Conservation (phyloP, 2,888 invertebrate species). For the Nomada lathburiana region DNA sequence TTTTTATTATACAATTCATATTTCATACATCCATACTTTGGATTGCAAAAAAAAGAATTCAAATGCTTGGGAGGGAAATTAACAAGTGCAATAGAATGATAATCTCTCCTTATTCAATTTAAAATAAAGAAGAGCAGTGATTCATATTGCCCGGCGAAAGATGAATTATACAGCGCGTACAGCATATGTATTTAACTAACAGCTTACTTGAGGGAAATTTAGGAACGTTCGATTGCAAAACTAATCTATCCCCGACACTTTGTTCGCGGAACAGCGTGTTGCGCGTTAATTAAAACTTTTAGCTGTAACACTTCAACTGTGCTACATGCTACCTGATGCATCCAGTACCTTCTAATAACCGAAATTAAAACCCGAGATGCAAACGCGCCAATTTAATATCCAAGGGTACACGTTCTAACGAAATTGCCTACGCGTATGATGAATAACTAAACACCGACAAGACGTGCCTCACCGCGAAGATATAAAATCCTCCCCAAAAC, state of each 20-base stretch:
- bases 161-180: neutral
- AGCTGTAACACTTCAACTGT: no score
- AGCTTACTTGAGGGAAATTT: neutral
- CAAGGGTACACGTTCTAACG: neutral
- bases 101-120: no score
- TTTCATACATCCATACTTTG: no score
- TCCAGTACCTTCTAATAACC: neutral
- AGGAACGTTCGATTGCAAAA: constrained; percentile 2
- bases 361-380: neutral
- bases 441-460: neutral
- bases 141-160: neutral
- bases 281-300: constrained; percentile 27
- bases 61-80: no score
- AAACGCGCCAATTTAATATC: neutral
- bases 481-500: no score
- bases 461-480: no score
- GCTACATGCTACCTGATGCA: neutral
- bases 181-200: constrained; percentile 21
- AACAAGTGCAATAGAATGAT: no score
- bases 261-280: neutral
- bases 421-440: neutral
- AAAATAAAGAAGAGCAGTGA: neutral
- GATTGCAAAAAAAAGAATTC: no score
- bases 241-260: constrained; percentile 19
- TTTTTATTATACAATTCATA: no score